These are phyloP conservation scores for Siniperca obscura DNA, from an alignment of 2,797 vertebrate species.

Conservation along the genomic window DNA sequence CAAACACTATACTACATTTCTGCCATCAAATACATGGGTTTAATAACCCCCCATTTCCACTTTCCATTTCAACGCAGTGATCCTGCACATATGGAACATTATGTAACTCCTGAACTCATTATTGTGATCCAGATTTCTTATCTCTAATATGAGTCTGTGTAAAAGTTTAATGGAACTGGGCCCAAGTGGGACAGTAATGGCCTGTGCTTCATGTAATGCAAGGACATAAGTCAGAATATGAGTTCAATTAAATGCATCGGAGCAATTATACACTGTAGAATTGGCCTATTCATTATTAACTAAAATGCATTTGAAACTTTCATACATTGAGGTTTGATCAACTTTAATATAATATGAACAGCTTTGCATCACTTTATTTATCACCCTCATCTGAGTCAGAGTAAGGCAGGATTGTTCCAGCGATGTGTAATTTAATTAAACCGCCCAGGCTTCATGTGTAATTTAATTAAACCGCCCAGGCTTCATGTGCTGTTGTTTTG, in stretches of 20 bases:
- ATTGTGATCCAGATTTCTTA: conserved; percentile 76
- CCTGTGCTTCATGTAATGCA: conserved; percentile 15
- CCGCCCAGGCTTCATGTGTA: background rate
- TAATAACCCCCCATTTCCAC: background rate
- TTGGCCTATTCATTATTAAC: conserved; percentile 7
- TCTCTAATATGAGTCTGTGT: conserved; percentile 63
- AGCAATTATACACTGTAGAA: background rate
- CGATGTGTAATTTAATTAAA: background rate
- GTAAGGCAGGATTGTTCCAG: background rate
- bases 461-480: background rate
- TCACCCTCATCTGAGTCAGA: background rate
- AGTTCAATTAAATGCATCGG: conserved; percentile 10
- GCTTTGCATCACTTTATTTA: background rate
- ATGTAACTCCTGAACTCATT: conserved; percentile 70
- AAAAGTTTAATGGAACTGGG: conserved; percentile 60
- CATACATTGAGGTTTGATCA: background rate
- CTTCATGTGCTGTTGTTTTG: background rate
- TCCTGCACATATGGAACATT: conserved; percentile 67
- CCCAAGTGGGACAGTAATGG: conserved; percentile 27
- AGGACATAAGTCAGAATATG: background rate
- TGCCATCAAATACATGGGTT: background rate
- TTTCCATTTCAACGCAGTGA: conserved; percentile 19
- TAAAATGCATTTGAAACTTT: background rate
- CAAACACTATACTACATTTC: background rate
- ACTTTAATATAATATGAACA: background rate